Conservation (phyloP, 2,113 vertebrate species). For the Ornithorhynchus anatinus region DNA sequence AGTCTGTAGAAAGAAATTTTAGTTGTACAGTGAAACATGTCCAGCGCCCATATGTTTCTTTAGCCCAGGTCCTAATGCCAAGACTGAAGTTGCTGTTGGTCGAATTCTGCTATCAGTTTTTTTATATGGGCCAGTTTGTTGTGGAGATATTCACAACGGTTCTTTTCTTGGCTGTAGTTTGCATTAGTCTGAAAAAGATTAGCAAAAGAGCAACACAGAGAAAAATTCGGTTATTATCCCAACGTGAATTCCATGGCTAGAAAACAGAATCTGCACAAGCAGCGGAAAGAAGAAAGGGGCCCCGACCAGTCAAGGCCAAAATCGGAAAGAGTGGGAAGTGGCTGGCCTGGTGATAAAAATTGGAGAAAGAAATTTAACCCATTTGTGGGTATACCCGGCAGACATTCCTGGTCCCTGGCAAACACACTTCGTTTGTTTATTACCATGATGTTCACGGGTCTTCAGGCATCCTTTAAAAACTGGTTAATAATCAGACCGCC, state of each 20-base stretch:
- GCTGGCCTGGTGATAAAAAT: too few species aligned
- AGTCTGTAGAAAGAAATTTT: too few species aligned
- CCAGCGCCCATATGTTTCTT: conserved; percentile 63
- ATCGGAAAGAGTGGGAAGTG: too few species aligned
- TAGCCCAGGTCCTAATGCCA: conserved; percentile 71
- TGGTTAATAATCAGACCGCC: too few species aligned
- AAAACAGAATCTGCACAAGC: too few species aligned
- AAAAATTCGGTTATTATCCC: fast-evolving
- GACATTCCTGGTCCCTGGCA: not conserved
- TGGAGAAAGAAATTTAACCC: not conserved
- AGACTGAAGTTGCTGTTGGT: conserved; percentile 90
- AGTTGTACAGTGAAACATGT: too few species aligned
- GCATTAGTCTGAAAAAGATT: conserved; percentile 85
- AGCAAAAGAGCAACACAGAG: not conserved
- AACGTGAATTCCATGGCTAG: not conserved
- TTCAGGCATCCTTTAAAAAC: too few species aligned
- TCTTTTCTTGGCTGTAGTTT: conserved; percentile 96
- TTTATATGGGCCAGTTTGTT: conserved; percentile 98
- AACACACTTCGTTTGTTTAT: not conserved
- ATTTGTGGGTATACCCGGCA: not conserved
- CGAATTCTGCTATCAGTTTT: conserved; percentile 94
- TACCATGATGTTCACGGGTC: not conserved
- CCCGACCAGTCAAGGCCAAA: not conserved
- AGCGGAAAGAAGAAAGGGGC: too few species aligned
- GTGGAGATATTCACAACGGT: conserved; percentile 98